These are phyloP conservation scores for Zelostemma sp. DNA, from an alignment of 1,140 invertebrate genomes.

Conservation along the genomic window DNA sequence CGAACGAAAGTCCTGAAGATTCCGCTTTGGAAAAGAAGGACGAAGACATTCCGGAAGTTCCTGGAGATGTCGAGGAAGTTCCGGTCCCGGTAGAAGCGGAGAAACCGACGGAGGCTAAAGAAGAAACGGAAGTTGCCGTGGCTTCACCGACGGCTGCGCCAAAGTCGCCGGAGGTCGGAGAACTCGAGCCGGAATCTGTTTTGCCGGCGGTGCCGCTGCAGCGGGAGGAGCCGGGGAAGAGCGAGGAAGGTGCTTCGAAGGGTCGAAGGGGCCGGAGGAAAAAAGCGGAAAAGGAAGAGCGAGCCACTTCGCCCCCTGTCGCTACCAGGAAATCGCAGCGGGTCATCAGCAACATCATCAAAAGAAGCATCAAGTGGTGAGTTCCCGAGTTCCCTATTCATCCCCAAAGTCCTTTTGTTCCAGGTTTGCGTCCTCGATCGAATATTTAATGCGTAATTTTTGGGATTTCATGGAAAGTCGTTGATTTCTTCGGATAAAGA, in stretches of 20 bases:
- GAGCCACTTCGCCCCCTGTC: slow-evolving; percentile 11
- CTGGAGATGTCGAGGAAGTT: slow-evolving; percentile 10
- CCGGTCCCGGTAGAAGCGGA: slow-evolving; percentile 8
- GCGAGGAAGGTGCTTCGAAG: slow-evolving; percentile 16
- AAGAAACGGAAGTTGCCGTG: slow-evolving; percentile 46
- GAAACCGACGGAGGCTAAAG: slow-evolving; percentile 20
- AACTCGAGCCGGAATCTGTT: slow-evolving; percentile 49
- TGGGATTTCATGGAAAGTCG: neutral
- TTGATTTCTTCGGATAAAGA: no score
- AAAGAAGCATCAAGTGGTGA: slow-evolving; percentile 66
- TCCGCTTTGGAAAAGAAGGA: neutral
- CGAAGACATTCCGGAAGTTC: slow-evolving; percentile 3
- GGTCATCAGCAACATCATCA: slow-evolving; percentile 64
- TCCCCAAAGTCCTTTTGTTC: no score
- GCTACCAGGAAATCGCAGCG: slow-evolving; percentile 56
- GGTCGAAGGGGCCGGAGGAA: slow-evolving; percentile 8
- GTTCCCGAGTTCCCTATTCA: slow-evolving; percentile 22
- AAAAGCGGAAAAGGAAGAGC: slow-evolving; percentile 4
- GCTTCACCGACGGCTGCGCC: slow-evolving; percentile 52
- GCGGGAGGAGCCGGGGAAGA: slow-evolving; percentile 34
- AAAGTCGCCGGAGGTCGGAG: slow-evolving; percentile 55
- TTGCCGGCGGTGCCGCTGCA: slow-evolving; percentile 51
- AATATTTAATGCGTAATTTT: slow-evolving; percentile 4
- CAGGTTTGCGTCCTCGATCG: neutral
- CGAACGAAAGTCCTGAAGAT: slow-evolving; percentile 7